Percentiles rank a stretch among this genome's conserved stretches.
phyloP scores from a whole-genome alignment of 2,888 invertebrate species.

The Polydrusus tereticollis region DNA sequence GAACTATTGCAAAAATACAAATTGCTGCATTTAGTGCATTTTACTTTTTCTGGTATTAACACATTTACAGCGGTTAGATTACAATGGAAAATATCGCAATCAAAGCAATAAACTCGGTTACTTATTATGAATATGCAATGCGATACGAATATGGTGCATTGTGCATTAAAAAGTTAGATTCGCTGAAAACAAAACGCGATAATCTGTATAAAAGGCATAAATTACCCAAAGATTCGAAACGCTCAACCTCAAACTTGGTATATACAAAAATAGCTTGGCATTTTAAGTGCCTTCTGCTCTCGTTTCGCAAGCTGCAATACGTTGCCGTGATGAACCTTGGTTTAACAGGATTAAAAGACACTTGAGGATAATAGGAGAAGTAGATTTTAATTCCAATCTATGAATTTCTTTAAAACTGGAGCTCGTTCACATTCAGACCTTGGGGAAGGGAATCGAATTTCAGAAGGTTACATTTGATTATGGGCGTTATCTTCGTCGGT shows the following conservation, averaged over 20 bases:
- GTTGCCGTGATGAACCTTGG: neutral
- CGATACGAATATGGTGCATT: neutral
- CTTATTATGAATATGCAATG: neutral
- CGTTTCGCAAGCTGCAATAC: neutral
- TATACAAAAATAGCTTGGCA: neutral
- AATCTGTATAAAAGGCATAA: too few relatives aligned
- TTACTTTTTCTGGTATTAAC: constrained; percentile 17
- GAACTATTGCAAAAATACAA: constrained; percentile 28
- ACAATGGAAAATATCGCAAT: constrained; percentile 4
- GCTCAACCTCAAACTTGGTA: too few relatives aligned
- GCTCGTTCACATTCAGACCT: too few relatives aligned
- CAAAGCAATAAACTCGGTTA: neutral
- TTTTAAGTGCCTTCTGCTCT: neutral
- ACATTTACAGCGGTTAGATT: neutral
- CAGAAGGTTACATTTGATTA: too few relatives aligned
- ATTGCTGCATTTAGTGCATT: constrained; percentile 29
- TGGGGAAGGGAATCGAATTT: too few relatives aligned
- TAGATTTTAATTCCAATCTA: too few relatives aligned
- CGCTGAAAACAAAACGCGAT: neutral
- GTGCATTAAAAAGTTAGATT: neutral
- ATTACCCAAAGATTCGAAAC: too few relatives aligned
- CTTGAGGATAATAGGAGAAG: too few relatives aligned
- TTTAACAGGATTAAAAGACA: neutral
- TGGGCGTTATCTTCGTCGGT: too few relatives aligned
- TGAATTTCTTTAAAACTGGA: too few relatives aligned